These are phyloP conservation scores for Portunus trituberculatus DNA, from an alignment of 1,140 invertebrate species.

Conservation along the genomic window DNA sequence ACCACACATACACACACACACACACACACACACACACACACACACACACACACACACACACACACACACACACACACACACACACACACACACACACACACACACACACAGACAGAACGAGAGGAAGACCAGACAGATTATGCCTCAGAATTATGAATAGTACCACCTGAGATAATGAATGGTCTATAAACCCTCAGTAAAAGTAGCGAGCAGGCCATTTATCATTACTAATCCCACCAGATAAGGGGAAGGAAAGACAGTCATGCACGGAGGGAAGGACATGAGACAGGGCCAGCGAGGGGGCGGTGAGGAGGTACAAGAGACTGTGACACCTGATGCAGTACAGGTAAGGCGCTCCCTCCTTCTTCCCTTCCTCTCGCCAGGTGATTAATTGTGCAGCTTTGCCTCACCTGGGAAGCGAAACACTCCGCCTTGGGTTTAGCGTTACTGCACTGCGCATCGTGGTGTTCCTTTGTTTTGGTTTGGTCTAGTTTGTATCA, in stretches of 20 bases:
- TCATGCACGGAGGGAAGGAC: background rate
- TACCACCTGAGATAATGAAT: background rate
- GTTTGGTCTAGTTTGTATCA: no score
- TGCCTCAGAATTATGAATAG: background rate
- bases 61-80: no score
- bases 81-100: no score
- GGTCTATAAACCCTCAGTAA: constrained; percentile 11
- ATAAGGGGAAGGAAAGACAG: background rate
- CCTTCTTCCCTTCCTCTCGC: background rate
- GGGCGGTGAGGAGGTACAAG: background rate
- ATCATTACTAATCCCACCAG: background rate
- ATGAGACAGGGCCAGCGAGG: background rate
- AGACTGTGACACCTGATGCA: background rate
- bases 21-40: no score
- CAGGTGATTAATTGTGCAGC: background rate
- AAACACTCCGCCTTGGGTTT: background rate
- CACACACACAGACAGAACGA: no score
- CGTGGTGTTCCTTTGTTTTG: no score
- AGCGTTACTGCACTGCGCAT: background rate
- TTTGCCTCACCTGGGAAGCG: background rate
- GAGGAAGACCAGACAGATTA: background rate
- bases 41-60: no score
- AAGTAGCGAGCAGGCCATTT: background rate
- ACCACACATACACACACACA: no score
- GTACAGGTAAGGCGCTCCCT: background rate